These are phyloP conservation scores for Dascyllus trimaculatus DNA, from an alignment of 2,113 vertebrate species.

Conservation along the genomic window DNA sequence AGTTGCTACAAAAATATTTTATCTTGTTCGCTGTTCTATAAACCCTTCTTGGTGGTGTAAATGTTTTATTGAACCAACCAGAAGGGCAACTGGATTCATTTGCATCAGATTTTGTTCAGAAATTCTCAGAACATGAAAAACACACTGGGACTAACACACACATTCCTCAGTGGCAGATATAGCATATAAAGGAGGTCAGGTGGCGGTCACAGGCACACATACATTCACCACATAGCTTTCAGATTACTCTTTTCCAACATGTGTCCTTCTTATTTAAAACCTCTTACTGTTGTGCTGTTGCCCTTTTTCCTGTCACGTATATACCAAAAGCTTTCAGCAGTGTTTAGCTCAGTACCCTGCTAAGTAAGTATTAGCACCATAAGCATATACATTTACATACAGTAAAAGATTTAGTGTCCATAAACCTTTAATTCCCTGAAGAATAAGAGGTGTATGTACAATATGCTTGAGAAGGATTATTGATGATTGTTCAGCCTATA, in stretches of 20 bases:
- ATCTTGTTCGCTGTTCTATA: too few species aligned
- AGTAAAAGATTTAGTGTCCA: neutral
- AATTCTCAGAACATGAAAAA: neutral
- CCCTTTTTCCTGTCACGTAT: neutral
- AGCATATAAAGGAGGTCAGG: neutral
- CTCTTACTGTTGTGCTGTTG: neutral
- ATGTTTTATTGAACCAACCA: too few species aligned
- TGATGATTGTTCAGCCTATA: too few species aligned
- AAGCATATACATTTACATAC: neutral
- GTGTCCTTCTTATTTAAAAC: conserved; percentile 9
- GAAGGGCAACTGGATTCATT: too few species aligned
- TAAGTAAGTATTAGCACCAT: conserved; percentile 2
- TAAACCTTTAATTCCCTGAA: neutral
- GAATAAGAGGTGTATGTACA: neutral
- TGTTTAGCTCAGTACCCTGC: conserved; percentile 30
- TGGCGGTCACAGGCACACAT: conserved; percentile 5
- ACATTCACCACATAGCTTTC: conserved; percentile 36
- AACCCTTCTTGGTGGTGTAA: too few species aligned
- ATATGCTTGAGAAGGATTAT: too few species aligned
- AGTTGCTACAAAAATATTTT: too few species aligned
- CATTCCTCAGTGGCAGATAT: neutral
- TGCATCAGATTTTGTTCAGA: too few species aligned
- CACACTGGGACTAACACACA: neutral
- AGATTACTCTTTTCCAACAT: conserved; percentile 22
- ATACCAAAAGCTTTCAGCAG: neutral